These are phyloP conservation scores for Nephrotoma guestfalica DNA, from an alignment of 2,888 invertebrate genomes.

Conservation along the genomic window DNA sequence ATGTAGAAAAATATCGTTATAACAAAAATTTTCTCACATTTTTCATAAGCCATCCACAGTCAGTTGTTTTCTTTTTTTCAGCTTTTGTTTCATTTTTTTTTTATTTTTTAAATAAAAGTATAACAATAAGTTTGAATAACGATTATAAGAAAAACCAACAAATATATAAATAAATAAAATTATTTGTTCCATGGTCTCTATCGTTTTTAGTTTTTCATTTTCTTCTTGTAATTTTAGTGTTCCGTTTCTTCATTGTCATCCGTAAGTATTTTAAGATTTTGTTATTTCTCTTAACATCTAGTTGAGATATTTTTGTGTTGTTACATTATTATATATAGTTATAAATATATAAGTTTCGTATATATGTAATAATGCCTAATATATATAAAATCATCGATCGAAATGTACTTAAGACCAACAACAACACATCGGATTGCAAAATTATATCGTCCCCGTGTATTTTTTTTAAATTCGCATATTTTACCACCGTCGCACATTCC, in stretches of 20 bases:
- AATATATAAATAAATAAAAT: background rate
- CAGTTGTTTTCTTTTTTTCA: background rate
- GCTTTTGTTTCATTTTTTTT: background rate
- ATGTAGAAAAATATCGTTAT: background rate
- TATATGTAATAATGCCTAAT: background rate
- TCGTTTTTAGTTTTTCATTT: background rate
- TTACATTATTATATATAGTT: background rate
- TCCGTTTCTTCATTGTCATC: background rate
- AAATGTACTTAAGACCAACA: background rate
- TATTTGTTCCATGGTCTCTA: background rate
- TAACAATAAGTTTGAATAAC: background rate
- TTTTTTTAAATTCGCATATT: background rate
- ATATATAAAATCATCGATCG: background rate
- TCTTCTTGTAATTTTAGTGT: background rate
- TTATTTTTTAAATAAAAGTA: background rate
- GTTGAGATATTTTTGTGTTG: background rate
- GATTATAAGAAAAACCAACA: background rate
- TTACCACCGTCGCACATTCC: conserved; percentile 3
- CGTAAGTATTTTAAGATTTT: background rate
- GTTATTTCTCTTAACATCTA: background rate
- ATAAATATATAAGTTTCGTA: background rate
- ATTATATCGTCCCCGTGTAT: background rate
- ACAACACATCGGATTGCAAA: background rate
- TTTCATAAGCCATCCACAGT: background rate
- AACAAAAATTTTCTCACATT: background rate